Conservation (phyloP, 2,113 vertebrate genomes). For the Girardinichthys multiradiatus region DNA sequence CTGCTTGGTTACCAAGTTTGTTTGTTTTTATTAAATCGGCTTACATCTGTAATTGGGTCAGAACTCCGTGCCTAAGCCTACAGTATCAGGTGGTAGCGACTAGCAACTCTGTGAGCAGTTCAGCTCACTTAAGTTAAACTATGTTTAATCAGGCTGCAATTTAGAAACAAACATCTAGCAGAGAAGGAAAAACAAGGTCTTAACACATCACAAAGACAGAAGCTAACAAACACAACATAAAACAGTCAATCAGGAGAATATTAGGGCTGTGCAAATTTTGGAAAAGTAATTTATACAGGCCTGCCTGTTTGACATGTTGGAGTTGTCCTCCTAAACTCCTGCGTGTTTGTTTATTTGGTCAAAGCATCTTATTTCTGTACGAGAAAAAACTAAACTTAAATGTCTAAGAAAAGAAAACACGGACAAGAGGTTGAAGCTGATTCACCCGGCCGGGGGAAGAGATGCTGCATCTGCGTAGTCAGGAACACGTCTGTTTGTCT, state of each 20-base stretch:
- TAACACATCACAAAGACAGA: not conserved
- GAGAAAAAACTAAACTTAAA: too few species aligned
- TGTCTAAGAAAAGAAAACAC: too few species aligned
- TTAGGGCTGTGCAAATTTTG: too few species aligned
- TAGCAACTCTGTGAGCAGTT: constrained; percentile 3
- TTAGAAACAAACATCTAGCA: not conserved
- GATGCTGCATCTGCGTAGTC: too few species aligned
- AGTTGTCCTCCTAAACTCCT: too few species aligned
- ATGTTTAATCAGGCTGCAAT: constrained; percentile 5
- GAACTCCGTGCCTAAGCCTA: constrained; percentile 16
- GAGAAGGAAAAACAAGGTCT: not conserved
- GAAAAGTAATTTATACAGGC: too few species aligned
- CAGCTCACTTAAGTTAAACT: not conserved
- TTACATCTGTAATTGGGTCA: constrained; percentile 64
- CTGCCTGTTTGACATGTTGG: too few species aligned
- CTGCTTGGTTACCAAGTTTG: constrained; percentile 18
- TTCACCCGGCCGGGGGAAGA: too few species aligned
- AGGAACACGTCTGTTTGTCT: too few species aligned
- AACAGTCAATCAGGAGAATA: not conserved
- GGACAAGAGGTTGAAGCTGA: too few species aligned
- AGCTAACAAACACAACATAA: not conserved
- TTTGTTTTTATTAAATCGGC: constrained; percentile 63
- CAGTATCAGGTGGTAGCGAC: constrained; percentile 1
- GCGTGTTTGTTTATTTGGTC: too few species aligned
- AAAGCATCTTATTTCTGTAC: too few species aligned